Base-by-base conservation (phyloP, 2,888 invertebrate genomes). In the Tachina grossa region DNA sequence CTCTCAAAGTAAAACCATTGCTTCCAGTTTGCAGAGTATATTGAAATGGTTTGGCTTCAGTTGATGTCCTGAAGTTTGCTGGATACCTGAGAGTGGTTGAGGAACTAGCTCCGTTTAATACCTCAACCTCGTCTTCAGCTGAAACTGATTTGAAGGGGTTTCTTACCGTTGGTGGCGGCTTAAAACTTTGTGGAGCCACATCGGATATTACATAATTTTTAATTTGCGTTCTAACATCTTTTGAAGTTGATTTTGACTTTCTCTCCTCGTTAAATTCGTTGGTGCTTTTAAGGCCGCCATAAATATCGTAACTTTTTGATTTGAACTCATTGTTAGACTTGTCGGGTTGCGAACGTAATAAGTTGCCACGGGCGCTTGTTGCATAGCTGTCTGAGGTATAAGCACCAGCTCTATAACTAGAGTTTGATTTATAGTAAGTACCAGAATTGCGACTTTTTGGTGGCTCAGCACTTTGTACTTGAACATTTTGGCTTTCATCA, bases 171-270 rank as follows among this genome's bases (percentile, higher is more conserved):
- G 92, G 89, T 4, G 88, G 93, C 88, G 91, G 89, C 71, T 90
- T 90, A 89, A 94, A 93, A 88, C 93, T 93, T 90, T 93, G 92
- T 59, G 92, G 92, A 90, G 90, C 89, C 3, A 90, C 87, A 69
- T 93, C 93, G 87, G 93, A 92, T 3, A 91, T 86, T 6, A 93
- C 89, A 78, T 89, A 93, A 74, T 87, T 91, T 78, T 90, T 89
- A 47, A 93, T 90, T 51, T 90, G 90, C 47, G 90, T 74, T 83
- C 86, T 88, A 53, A 69, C 76, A 13, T 85, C 85, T 49, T 79
- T 84, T 11, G 59, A 59, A 51, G 47, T 81, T 10, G 80, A 0
- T 45, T 66, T 79, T 3, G 47, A 13, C 47, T 85, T 85, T 10
- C 71, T 65, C 11, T 72, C 76, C 10, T 85, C 83, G 3, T 59